A percentile compares a stretch with the other conserved stretches of the same genome.
Evolutionary conservation across 2,888 invertebrate genomes (phyloP).

Genomic region (Diaperis boleti): DNA sequence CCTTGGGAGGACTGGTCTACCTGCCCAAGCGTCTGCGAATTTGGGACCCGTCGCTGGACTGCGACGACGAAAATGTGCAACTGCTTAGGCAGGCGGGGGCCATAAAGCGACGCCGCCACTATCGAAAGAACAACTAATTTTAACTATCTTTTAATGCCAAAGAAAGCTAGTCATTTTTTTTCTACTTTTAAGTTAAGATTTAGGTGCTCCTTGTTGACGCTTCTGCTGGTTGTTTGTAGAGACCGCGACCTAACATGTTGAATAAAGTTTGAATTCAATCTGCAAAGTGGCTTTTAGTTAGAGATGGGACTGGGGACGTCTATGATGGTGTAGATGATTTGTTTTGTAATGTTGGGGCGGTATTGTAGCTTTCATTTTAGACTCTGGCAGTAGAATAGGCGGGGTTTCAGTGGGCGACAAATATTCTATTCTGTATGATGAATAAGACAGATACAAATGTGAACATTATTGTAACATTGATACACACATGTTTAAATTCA

Average conservation of each 20-base stretch:
- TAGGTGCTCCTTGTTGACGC: conserved; percentile 17
- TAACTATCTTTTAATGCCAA: conserved; percentile 21
- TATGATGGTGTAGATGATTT: too few species aligned
- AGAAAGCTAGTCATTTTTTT: conserved; percentile 29
- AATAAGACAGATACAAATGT: too few species aligned
- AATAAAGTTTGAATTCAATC: too few species aligned
- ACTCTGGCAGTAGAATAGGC: too few species aligned
- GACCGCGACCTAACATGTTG: conserved; percentile 1
- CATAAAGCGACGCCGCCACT: conserved; percentile 70
- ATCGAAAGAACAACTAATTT: conserved; percentile 48
- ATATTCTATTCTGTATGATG: too few species aligned
- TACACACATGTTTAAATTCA: too few species aligned
- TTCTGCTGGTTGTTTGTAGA: conserved; percentile 24
- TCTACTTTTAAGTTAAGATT: conserved; percentile 23
- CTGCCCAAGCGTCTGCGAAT: conserved; percentile 75
- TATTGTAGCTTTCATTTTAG: too few species aligned
- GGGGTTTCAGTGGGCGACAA: too few species aligned
- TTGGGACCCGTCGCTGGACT: conserved; percentile 74
- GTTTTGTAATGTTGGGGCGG: too few species aligned
- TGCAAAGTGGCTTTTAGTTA: too few species aligned
- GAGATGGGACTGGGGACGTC: too few species aligned
- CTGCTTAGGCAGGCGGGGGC: conserved; percentile 76
- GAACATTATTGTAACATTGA: too few species aligned
- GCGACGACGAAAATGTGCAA: conserved; percentile 79
- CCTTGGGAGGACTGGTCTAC: conserved; percentile 76